phyloP scores from a whole-genome alignment of 1,140 invertebrate species.

The Atta texana region DNA sequence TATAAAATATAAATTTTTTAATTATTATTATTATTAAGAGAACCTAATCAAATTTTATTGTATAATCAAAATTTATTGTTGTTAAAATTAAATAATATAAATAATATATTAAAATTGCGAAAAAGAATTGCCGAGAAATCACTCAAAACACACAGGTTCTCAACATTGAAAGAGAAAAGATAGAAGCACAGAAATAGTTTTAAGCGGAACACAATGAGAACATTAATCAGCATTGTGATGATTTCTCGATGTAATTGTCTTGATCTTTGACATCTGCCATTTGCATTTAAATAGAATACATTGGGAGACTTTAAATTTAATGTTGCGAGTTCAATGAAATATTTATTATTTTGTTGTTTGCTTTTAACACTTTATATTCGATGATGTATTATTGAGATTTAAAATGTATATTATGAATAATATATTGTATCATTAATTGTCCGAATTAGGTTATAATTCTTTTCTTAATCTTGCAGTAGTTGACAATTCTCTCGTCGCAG shows the following conservation, averaged over 20 bases:
- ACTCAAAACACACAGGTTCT: slow-evolving; percentile 11
- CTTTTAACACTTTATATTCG: neutral
- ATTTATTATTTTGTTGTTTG: slow-evolving; percentile 5
- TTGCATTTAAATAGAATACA: slow-evolving; percentile 33
- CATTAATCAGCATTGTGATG: slow-evolving; percentile 24
- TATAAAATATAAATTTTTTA: neutral
- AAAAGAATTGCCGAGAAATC: neutral
- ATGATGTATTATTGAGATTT: neutral
- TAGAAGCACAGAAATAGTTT: slow-evolving; percentile 34
- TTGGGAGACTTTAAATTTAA: neutral
- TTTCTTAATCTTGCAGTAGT: neutral
- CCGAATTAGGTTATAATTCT: neutral
- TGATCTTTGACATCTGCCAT: slow-evolving; percentile 21
- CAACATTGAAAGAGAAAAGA: neutral
- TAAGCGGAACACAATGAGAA: slow-evolving; percentile 14
- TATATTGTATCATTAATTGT: neutral
- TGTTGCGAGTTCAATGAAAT: neutral
- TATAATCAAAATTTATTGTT: neutral
- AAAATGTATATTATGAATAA: neutral
- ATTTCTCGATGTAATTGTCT: neutral
- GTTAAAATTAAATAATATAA: slow-evolving; percentile 1
- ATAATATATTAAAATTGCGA: neutral
- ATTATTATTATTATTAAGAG: neutral
- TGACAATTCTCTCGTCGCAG: neutral
- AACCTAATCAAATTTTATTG: neutral